Evolutionary conservation across 2,113 vertebrate genomes (phyloP), one percentile per base, ranked within the genome.

Genomic region (Paraplagusia blochii): DNA sequence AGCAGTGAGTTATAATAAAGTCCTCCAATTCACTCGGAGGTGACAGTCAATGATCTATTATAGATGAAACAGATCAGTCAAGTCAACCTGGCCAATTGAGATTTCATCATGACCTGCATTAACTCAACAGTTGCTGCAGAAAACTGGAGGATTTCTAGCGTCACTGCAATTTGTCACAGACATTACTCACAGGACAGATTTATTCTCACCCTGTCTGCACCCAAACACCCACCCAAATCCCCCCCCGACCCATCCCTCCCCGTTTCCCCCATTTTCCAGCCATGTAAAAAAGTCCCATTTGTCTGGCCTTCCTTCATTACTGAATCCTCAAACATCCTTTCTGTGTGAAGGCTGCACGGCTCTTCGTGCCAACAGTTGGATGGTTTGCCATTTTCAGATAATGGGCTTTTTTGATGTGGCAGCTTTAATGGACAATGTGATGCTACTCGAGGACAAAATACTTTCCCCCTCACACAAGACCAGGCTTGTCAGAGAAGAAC

Each of bases 341-440:
- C 68, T 83, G 65, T 63, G 56, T 12, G 47, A 67, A 61, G 52
- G 45, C 36, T 59, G 65, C 76, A 51, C 69, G 36, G 44, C 68
- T 72, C 69, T 75, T 74, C 53, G 71, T 68, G 81, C 78, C 82
- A 68, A 46, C 11, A 72, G 69, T 74, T 60, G 51, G 77, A 87
- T 74, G 57, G 59, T 72, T 53, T 85, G 80, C 56, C 78, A 80
- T 88, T 80, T 77, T 56, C 39, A 77, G 46, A 80, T 72, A 88
- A 81, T 67, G 54, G 79, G 53, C 62, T 71, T 72, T 51, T 82
- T 77, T 67, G 74, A 81, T 58, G 63, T 60, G 44, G 58, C 53
- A 44, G 60, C 29, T 58, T 29, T 29, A 29, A 66, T 61, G 59
- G 57, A 62, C 52, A 69, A 46, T 64, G 60, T 67, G 80, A 58